Conservation (phyloP, 1,140 invertebrate species). For the Drosophila bipectinata region DNA sequence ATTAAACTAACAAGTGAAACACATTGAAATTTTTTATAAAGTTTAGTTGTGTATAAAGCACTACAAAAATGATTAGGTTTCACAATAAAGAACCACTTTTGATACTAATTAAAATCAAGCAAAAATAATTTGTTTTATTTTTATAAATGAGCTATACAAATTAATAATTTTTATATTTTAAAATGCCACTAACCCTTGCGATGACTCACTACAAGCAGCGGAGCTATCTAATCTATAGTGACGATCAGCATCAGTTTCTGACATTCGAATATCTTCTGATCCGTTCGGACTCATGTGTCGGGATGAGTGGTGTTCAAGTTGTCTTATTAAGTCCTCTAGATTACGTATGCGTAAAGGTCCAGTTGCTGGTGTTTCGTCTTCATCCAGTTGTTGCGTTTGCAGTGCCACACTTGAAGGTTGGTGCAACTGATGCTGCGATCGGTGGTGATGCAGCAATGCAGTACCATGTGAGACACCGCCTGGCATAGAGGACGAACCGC, state of each 20-base stretch:
- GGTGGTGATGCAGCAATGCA: constrained; percentile 77
- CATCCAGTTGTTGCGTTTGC: constrained; percentile 84
- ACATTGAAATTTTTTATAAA: no score
- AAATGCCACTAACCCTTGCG: constrained; percentile 87
- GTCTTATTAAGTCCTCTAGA: constrained; percentile 94
- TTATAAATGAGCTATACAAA: no score
- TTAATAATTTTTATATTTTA: constrained; percentile 6
- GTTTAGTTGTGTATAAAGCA: no score
- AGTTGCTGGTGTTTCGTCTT: constrained; percentile 89
- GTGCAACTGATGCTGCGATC: constrained; percentile 79
- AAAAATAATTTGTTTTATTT: no score
- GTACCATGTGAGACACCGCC: constrained; percentile 58
- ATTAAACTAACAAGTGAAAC: no score
- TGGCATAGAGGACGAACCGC: constrained; percentile 37
- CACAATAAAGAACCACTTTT: neutral
- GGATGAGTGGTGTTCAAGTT: constrained; percentile 94
- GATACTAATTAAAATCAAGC: neutral
- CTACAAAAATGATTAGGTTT: no score
- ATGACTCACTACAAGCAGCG: constrained; percentile 90
- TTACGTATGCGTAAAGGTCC: constrained; percentile 93
- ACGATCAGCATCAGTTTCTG: constrained; percentile 94
- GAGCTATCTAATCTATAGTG: constrained; percentile 94
- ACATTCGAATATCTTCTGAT: constrained; percentile 95
- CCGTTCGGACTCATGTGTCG: constrained; percentile 95
- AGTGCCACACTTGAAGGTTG: constrained; percentile 64